Percentiles rank a stretch among this genome's conserved stretches.
phyloP scores from a whole-genome alignment of 2,888 invertebrate species.

The Hipparchia semele region DNA sequence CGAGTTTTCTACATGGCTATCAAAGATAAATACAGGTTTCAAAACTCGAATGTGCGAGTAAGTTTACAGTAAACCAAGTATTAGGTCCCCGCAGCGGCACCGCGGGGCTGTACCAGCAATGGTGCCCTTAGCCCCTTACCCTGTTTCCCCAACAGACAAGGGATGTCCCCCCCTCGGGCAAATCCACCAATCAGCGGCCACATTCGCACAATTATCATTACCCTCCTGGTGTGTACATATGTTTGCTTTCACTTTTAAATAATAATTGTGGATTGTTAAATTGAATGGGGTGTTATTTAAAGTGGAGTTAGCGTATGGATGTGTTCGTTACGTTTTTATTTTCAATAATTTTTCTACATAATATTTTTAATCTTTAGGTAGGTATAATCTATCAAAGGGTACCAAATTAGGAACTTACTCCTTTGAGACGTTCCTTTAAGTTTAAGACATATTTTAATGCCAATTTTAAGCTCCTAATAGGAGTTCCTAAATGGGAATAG shows the following conservation, averaged over 20 bases:
- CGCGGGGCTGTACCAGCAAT: constrained; percentile 51
- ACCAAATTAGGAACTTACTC: too few relatives aligned
- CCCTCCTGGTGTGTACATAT: constrained; percentile 72
- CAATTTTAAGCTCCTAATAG: too few relatives aligned
- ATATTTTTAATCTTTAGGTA: neutral
- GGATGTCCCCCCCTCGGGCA: constrained; percentile 65
- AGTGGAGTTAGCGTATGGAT: constrained; percentile 8
- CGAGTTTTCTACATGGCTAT: neutral
- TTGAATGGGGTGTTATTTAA: constrained; percentile 61
- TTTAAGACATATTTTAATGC: too few relatives aligned
- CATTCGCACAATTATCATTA: constrained; percentile 51
- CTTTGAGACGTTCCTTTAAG: too few relatives aligned
- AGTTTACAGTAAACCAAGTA: constrained; percentile 52
- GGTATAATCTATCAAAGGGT: neutral
- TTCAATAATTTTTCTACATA: neutral
- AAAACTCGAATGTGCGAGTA: constrained; percentile 42
- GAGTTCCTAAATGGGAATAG: too few relatives aligned
- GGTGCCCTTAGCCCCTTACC: constrained; percentile 38
- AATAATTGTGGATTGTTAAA: constrained; percentile 70
- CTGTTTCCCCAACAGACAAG: constrained; percentile 43
- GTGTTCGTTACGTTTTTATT: neutral
- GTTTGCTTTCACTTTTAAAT: constrained; percentile 76
- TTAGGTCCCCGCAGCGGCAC: constrained; percentile 67
- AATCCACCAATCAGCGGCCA: constrained; percentile 63
- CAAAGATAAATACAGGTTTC: constrained; percentile 54